These are phyloP conservation scores for Microchrysa polita DNA, from an alignment of 2,888 invertebrate species.

Conservation along the genomic window DNA sequence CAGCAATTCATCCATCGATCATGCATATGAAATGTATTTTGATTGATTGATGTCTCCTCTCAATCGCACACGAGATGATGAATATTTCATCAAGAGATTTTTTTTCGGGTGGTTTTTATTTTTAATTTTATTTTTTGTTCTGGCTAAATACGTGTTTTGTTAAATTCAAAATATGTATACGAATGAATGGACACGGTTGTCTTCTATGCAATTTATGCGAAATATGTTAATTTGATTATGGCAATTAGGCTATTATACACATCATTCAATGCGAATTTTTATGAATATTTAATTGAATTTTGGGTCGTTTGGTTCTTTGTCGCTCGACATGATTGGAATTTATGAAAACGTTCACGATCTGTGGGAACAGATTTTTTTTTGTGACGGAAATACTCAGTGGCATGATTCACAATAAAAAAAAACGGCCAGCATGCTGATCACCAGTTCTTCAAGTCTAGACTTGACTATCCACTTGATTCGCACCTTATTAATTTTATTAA, in stretches of 20 bases:
- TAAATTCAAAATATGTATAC: neutral
- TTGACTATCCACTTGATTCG: too few relatives aligned
- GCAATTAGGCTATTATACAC: constrained; percentile 36
- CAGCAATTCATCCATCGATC: neutral
- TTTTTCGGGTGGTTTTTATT: too few relatives aligned
- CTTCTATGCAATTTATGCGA: neutral
- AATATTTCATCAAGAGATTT: neutral
- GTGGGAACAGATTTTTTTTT: too few relatives aligned
- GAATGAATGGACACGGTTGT: neutral
- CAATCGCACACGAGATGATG: neutral
- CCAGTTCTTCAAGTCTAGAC: too few relatives aligned
- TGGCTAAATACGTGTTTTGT: neutral
- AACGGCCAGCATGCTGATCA: too few relatives aligned
- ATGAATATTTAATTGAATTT: constrained; percentile 38
- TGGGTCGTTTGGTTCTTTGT: too few relatives aligned
- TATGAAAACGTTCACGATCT: neutral
- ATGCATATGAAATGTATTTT: too few relatives aligned
- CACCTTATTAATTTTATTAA: constrained; percentile 16
- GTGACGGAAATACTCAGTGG: too few relatives aligned
- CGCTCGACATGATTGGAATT: constrained; percentile 35
- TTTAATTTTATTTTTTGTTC: too few relatives aligned
- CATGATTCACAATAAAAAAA: too few relatives aligned
- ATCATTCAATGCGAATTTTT: constrained; percentile 28
- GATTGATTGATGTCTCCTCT: neutral
- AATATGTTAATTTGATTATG: constrained; percentile 39